A percentile compares a stretch with the other conserved stretches of the same genome.
phyloP scores from a whole-genome alignment of 2,113 vertebrate species.

The Protomyctophum bolini region DNA sequence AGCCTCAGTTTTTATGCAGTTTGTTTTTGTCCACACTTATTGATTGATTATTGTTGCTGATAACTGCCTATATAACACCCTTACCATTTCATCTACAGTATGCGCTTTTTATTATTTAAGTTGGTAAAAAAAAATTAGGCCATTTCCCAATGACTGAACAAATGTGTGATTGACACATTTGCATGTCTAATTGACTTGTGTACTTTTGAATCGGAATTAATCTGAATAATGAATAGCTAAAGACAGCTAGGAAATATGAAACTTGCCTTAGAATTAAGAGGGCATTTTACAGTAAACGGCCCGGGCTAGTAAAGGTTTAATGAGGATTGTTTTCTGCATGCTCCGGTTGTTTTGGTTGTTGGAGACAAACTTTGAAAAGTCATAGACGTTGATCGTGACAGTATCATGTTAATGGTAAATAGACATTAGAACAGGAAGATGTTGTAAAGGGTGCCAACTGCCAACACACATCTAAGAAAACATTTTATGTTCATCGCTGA shows the following conservation, averaged over 20 bases:
- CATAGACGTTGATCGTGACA: constrained; percentile 18
- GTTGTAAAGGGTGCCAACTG: constrained; percentile 63
- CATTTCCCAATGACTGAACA: not conserved
- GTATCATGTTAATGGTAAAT: constrained; percentile 26
- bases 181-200: not conserved
- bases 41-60: too few species aligned
- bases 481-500: constrained; percentile 13
- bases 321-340: not conserved
- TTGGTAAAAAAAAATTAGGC: not conserved
- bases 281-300: constrained; percentile 13
- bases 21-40: too few species aligned
- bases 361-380: not conserved
- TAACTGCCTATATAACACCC: not conserved
- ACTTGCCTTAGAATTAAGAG: constrained; percentile 17
- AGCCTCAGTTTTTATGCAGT: too few species aligned
- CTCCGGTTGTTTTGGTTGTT: constrained; percentile 8
- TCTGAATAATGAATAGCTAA: too few species aligned
- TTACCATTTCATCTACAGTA: not conserved
- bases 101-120: constrained; percentile 4
- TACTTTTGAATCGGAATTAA: not conserved
- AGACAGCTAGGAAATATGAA: not conserved
- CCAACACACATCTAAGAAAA: constrained; percentile 54
- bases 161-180: not conserved
- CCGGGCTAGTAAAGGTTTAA: not conserved
- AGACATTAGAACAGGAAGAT: constrained; percentile 19